Base-by-base conservation (phyloP, 2,797 vertebrate genomes). In the Cheirogaleus major region DNA sequence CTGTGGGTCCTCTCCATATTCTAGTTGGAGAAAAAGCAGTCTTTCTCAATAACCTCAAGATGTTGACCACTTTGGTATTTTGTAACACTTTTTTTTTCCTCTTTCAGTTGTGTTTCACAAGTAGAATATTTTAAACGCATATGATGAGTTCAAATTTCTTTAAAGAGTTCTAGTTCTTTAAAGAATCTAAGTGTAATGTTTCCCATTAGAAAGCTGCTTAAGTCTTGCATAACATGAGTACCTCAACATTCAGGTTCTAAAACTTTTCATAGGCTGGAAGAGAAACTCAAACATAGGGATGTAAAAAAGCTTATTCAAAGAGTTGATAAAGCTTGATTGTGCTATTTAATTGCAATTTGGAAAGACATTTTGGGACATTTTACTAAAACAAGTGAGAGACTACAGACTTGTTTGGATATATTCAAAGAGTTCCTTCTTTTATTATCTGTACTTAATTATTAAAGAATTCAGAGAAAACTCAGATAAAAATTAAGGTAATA, bases 311-410 rank as follows among this genome's bases (percentile, higher is more conserved):
- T 73, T 65, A 50, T 57, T 96, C 48, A 78, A 63, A 88, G 45
- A 89, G 9, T 75, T 88, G 22, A 59, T 61, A 52, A 83, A 89
- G 50, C 15, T 45, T 57, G 45, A 73, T 23, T 55, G 18, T 50
- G 3, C 45, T 35, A 69, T 2, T 76, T 86, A 52, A 52, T 22
- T 50, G 48, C 9, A 89, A 30, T 57, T 61, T 90, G 55, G 76
- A 84, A 94, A 91, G 89, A 35, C 18, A 81, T 32, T 84, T 67
- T 55, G 79, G 65, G 59, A 72, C 41, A 80, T 83, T 67, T 83
- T 83, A 69, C 63, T 87, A 82, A 96, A 89, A 94, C n/a, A 80
- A 76, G 12, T 76, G 14, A 95, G 73, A 91, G 63, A 79, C 92
- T 86, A 81, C 18, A 91, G 48, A 48, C 57, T 73, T 80, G 22